phyloP scores from a whole-genome alignment of 2,888 invertebrate species.

The Poecilus cupreus region DNA sequence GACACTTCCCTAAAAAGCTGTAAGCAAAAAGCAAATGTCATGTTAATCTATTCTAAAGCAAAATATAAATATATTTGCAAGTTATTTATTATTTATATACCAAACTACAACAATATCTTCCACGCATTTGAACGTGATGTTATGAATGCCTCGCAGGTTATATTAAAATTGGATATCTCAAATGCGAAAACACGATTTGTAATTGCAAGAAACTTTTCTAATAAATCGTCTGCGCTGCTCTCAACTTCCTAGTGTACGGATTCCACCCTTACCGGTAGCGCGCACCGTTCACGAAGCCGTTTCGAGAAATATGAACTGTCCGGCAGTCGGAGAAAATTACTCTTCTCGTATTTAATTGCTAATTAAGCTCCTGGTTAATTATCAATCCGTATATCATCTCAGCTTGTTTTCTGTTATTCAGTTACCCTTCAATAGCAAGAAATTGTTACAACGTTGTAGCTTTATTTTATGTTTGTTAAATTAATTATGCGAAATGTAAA shows the following conservation, averaged over 20 bases:
- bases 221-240: slow-evolving; percentile 14
- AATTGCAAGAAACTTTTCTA: slow-evolving; percentile 43
- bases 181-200: slow-evolving; percentile 35
- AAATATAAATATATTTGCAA: too few species aligned
- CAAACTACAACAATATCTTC: too few species aligned
- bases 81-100: too few species aligned
- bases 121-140: too few species aligned
- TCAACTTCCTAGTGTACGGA: not conserved
- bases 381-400: slow-evolving; percentile 37
- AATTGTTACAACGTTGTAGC: not conserved
- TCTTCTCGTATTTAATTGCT: slow-evolving; percentile 46
- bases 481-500: not conserved
- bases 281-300: not conserved
- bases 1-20: too few species aligned
- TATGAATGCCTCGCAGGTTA: not conserved
- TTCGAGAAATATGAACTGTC: slow-evolving; percentile 45
- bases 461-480: slow-evolving; percentile 4
- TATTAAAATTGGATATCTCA: slow-evolving; percentile 25
- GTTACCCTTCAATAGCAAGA: not conserved
- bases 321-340: slow-evolving; percentile 6
- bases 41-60: too few species aligned
- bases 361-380: slow-evolving; percentile 47
- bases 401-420: slow-evolving; percentile 10
- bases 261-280: not conserved
- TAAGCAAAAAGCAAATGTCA: too few species aligned